Conservation (phyloP, 2,888 invertebrate species). For the Sisyra terminalis region DNA sequence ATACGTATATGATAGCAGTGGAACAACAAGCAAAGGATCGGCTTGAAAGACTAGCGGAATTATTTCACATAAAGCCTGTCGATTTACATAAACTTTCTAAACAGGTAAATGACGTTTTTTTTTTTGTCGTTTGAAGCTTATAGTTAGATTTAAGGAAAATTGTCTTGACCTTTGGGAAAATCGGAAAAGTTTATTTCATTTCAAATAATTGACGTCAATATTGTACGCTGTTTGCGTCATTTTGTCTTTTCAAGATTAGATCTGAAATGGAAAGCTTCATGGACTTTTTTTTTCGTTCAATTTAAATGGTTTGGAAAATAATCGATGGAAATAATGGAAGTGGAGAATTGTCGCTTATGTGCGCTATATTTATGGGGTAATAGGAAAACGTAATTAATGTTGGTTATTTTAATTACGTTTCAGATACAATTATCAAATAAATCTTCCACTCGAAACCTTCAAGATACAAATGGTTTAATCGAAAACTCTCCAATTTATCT, state of each 20-base stretch:
- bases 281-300: conserved; percentile 1
- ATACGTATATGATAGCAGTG: conserved; percentile 96
- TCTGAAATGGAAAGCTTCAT: background rate
- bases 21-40: conserved; percentile 89
- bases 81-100: conserved; percentile 83
- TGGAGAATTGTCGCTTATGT: too few species aligned
- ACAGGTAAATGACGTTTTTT: conserved; percentile 40
- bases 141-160: background rate
- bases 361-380: background rate
- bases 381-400: background rate
- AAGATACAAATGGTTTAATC: conserved; percentile 66
- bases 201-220: background rate
- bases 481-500: conserved; percentile 72
- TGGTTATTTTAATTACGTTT: conserved; percentile 17
- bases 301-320: background rate
- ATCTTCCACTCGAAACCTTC: conserved; percentile 29
- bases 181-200: background rate
- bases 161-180: background rate
- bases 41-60: conserved; percentile 78
- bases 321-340: too few species aligned
- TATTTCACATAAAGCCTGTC: conserved; percentile 84
- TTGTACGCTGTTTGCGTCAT: background rate
- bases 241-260: background rate
- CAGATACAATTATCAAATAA: conserved; percentile 40
- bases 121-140: background rate